These are phyloP conservation scores for Cheilosia vernalis DNA, from an alignment of 2,888 invertebrate species.

Conservation along the genomic window DNA sequence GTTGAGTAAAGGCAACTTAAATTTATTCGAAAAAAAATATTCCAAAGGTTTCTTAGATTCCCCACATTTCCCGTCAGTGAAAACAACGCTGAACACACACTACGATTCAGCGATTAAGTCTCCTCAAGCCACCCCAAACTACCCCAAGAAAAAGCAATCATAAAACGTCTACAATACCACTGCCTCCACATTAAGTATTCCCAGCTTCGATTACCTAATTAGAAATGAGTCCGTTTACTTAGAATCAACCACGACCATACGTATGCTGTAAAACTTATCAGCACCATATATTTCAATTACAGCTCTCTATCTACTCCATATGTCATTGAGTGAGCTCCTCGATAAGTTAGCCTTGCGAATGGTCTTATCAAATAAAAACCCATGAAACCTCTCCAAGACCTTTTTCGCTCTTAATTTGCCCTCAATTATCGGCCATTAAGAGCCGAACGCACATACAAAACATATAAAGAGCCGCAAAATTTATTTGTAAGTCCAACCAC, in stretches of 20 bases:
- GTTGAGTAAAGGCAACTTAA: no score
- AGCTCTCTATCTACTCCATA: background rate
- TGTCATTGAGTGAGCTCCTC: background rate
- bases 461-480: conserved; percentile 10
- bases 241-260: conserved; percentile 23
- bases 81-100: no score
- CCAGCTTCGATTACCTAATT: background rate
- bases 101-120: background rate
- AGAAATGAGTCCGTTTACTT: conserved; percentile 1
- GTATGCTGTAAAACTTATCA: conserved; percentile 31
- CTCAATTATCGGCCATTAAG: conserved; percentile 54
- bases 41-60: no score
- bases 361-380: conserved; percentile 25
- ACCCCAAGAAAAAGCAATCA: background rate
- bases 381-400: conserved; percentile 1
- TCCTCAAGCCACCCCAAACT: background rate
- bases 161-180: background rate
- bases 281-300: conserved; percentile 45
- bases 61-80: background rate
- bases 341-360: background rate
- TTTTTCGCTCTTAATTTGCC: conserved; percentile 42
- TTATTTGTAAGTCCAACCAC: conserved; percentile 23
- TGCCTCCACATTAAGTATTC: background rate
- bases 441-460: background rate
- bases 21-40: no score